phyloP scores from a whole-genome alignment of 35 echinoderm and acorn worm genomes.

The Ophiothrix spiculata region DNA sequence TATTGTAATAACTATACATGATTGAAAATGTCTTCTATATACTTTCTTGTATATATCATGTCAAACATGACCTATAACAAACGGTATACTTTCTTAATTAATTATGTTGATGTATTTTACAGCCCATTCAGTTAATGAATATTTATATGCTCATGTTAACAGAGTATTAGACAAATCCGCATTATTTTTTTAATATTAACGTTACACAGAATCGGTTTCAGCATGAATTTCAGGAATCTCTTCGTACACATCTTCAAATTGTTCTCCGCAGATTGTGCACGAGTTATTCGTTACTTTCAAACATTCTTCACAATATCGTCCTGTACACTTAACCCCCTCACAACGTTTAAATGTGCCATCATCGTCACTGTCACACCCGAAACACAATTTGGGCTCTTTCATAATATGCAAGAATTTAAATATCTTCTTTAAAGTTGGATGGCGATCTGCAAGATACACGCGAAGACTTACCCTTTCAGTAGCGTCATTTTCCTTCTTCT shows the following conservation, averaged over 20 bases:
- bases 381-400: slow-evolving; percentile 35
- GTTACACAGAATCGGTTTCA: too few species aligned
- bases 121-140: too few species aligned
- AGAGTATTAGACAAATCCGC: too few species aligned
- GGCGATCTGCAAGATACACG: slow-evolving; percentile 49
- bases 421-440: slow-evolving; percentile 43
- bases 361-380: slow-evolving; percentile 52
- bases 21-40: too few species aligned
- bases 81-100: too few species aligned
- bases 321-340: slow-evolving; percentile 41
- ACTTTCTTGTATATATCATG: too few species aligned
- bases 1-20: too few species aligned
- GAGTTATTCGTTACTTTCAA: slow-evolving; percentile 15
- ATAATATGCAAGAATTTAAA: slow-evolving; percentile 15
- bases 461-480: slow-evolving; percentile 55
- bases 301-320: slow-evolving; percentile 69
- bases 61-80: too few species aligned
- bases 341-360: slow-evolving; percentile 55
- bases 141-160: too few species aligned
- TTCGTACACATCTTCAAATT: background rate
- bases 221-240: too few species aligned
- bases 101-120: too few species aligned
- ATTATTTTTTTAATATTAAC: too few species aligned
- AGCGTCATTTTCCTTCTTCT: slow-evolving; percentile 55
- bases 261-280: slow-evolving; percentile 34